These are phyloP conservation scores for Elaeidobius kamerunicus DNA, from an alignment of 2,888 invertebrate genomes.

Conservation along the genomic window DNA sequence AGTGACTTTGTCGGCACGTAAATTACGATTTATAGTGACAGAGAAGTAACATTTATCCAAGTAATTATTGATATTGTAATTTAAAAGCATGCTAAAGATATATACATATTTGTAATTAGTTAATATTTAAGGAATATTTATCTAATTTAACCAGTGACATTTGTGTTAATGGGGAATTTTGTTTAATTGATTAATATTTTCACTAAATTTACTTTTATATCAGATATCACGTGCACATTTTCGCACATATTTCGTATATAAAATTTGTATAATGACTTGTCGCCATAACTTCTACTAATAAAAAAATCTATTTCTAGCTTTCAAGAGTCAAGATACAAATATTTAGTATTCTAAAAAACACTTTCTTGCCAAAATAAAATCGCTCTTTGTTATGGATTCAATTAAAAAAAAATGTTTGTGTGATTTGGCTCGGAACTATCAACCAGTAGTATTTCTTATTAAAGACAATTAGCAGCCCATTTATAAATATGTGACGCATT, in stretches of 20 bases:
- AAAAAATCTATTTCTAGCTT: too few species aligned
- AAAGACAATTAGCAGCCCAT: too few species aligned
- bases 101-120: constrained; percentile 23
- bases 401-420: too few species aligned
- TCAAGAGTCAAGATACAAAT: too few species aligned
- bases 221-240: neutral
- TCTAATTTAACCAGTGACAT: constrained; percentile 13
- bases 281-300: too few species aligned
- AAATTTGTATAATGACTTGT: too few species aligned
- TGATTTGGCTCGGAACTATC: too few species aligned
- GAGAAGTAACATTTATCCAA: constrained; percentile 16
- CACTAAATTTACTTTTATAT: neutral
- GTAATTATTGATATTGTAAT: constrained; percentile 16
- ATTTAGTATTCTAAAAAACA: neutral
- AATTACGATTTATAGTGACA: constrained; percentile 13
- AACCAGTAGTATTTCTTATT: too few species aligned
- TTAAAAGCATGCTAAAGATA: constrained; percentile 17
- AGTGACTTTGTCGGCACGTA: neutral
- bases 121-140: constrained; percentile 14
- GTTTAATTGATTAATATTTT: neutral
- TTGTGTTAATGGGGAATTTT: constrained; percentile 6
- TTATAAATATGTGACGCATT: too few species aligned
- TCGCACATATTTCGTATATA: too few species aligned
- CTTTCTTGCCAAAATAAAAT: too few species aligned
- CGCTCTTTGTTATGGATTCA: too few species aligned